phyloP scores from a whole-genome alignment of 2,888 invertebrate species.

The Tanytarsus gracilentus region DNA sequence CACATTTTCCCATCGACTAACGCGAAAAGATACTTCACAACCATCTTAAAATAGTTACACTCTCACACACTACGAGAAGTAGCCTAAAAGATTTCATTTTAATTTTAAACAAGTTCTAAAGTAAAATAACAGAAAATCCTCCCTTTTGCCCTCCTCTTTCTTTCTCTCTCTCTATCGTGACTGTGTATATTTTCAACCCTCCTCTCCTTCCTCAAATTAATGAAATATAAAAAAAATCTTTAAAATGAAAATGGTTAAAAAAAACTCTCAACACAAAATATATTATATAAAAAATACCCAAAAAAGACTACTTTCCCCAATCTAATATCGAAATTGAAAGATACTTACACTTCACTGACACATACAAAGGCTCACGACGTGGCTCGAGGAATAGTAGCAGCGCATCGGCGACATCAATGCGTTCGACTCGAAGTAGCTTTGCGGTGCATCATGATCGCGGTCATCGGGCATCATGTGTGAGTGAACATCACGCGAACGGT shows the following conservation, averaged over 20 bases:
- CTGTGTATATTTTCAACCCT: neutral
- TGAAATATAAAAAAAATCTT: neutral
- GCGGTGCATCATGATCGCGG: neutral
- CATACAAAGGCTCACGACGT: slow-evolving; percentile 48
- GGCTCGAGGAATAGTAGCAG: slow-evolving; percentile 70
- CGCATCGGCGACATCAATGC: slow-evolving; percentile 63
- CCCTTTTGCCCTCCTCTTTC: slow-evolving; percentile 3
- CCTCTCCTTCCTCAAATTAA: neutral
- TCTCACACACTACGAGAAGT: too few relatives aligned
- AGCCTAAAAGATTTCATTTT: neutral
- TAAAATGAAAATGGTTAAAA: neutral
- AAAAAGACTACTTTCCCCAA: slow-evolving; percentile 22
- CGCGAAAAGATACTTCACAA: too few relatives aligned
- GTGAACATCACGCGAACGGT: slow-evolving; percentile 35
- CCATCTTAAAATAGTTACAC: too few relatives aligned
- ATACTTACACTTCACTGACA: slow-evolving; percentile 28
- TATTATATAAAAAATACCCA: too few relatives aligned
- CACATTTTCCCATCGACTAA: too few relatives aligned
- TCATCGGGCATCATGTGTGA: neutral
- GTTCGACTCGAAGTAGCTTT: slow-evolving; percentile 52
- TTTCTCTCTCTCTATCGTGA: neutral
- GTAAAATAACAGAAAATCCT: neutral
- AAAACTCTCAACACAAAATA: neutral
- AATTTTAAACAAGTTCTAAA: neutral
- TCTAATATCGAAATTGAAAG: slow-evolving; percentile 25